Evolutionary conservation across 2,113 vertebrate genomes (phyloP).

Genomic region (Mesocricetus auratus): DNA sequence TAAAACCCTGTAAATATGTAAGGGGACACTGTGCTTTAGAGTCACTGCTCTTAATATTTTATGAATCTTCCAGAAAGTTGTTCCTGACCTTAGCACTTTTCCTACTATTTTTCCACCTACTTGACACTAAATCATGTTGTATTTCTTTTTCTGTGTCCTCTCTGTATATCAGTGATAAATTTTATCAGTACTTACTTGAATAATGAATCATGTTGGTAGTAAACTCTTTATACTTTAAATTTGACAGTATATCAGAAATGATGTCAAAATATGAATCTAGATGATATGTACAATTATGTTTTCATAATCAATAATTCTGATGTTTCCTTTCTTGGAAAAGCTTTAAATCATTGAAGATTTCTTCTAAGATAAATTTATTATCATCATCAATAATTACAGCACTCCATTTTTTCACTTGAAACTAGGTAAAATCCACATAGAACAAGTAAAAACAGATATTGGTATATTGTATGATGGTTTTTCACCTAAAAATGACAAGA

Average conservation of each 20-base stretch:
- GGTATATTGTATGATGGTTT: not conserved
- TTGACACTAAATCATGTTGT: not conserved
- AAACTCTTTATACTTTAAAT: not conserved
- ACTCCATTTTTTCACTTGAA: not conserved
- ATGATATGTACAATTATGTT: not conserved
- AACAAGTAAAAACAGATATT: not conserved
- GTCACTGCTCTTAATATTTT: slow-evolving; percentile 56
- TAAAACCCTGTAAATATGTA: slow-evolving; percentile 55
- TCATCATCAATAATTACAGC: not conserved
- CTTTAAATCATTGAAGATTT: not conserved
- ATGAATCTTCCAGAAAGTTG: slow-evolving; percentile 49
- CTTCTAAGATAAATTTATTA: not conserved
- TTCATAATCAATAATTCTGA: not conserved
- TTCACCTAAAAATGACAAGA: not conserved
- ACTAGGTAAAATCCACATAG: too few species aligned
- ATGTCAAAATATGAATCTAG: not conserved
- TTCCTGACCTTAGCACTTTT: not conserved
- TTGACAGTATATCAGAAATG: not conserved
- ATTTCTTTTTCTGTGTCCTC: not conserved
- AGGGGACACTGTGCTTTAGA: not conserved
- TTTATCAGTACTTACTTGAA: not conserved
- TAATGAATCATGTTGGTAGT: not conserved
- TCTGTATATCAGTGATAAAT: not conserved
- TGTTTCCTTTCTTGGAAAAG: not conserved
- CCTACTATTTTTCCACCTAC: not conserved